Evolutionary conservation across 1,140 invertebrate genomes (phyloP).

Genomic region (Sycophaga agraensis): DNA sequence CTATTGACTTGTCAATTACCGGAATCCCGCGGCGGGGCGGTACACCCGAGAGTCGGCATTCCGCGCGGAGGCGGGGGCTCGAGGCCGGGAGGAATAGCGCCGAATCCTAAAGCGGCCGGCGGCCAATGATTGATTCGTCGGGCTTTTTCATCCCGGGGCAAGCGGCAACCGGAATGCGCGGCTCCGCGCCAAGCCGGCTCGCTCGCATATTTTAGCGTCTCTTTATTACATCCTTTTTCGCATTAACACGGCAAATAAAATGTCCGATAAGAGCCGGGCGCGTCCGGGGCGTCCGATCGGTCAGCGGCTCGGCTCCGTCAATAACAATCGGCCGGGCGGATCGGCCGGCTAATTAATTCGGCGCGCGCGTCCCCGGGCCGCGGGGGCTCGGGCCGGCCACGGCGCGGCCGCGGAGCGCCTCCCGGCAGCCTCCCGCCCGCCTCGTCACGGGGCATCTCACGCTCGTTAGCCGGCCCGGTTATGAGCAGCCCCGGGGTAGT

Average conservation of each 20-base stretch:
- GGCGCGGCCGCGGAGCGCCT: no score
- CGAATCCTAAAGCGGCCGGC: conserved; percentile 2
- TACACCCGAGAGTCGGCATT: conserved; percentile 11
- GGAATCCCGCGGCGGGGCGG: conserved; percentile 7
- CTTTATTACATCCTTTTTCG: no score
- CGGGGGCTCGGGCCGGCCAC: no score
- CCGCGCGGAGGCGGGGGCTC: conserved; percentile 4
- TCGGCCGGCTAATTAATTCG: neutral
- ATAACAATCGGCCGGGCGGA: no score
- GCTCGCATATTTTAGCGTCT: no score
- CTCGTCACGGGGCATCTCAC: conserved; percentile 21
- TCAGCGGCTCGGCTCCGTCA: no score
- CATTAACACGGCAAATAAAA: no score
- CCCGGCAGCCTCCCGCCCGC: neutral
- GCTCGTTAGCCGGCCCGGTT: conserved; percentile 4
- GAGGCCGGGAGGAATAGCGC: conserved; percentile 3
- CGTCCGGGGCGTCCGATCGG: no score
- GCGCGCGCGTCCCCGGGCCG: neutral
- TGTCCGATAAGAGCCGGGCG: no score
- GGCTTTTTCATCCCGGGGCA: conserved; percentile 6
- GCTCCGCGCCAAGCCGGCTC: no score
- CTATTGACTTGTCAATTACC: conserved; percentile 14
- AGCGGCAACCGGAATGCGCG: neutral
- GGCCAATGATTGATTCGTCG: conserved; percentile 22
- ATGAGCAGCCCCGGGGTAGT: no score